Base-by-base conservation (phyloP, 2,797 vertebrate genomes). In the Darevskia mixta region DNA sequence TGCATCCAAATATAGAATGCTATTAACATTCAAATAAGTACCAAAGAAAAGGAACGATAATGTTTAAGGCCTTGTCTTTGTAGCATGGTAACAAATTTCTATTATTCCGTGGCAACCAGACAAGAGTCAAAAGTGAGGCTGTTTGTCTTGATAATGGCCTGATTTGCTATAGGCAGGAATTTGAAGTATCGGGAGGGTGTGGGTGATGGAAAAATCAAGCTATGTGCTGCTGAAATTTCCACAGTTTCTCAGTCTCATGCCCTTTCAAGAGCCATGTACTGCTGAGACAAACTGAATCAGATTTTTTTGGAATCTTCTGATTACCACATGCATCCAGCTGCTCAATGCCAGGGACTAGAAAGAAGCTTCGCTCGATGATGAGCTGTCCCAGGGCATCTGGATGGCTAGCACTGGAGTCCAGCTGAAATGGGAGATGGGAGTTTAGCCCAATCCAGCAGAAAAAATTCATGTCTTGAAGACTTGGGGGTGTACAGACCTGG, bases 101-200 rank as follows among this genome's bases (percentile, higher is more conserved):
- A 38, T 92, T 91, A 88, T 92, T 86, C 87, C 20, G 15, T 78
- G 81, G 75, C 27, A 93, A 77, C 72, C 61, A 81, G 58, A 80
- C 85, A 71, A 89, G 58, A 76, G n/a, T 27, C 38, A 66, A 87
- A 91, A 55, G 77, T 89, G 86, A 83, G 78, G 71, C 91, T 95
- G 87, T 89, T 87, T 85, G 11, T 91, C 71, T 77, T 90, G 83
- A 86, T 91, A 88, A 92, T 94, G 90, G 92, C 18, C 27, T 88
- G 87, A 81, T 35, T 83, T 82, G 91, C 89, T 58, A 88, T 35
- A 76, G 89, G 90, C 9, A 92, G 55, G 91, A 93, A 93, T 92
- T 87, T 91, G 82, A 94, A 45, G 66, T 81, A 15, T 90, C 91
- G 90, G 75, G 80, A 83, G 89, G 85, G 25, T 85, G 72, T 45